Conservation (phyloP, 2,113 vertebrate species). For the Alethe castanea region DNA sequence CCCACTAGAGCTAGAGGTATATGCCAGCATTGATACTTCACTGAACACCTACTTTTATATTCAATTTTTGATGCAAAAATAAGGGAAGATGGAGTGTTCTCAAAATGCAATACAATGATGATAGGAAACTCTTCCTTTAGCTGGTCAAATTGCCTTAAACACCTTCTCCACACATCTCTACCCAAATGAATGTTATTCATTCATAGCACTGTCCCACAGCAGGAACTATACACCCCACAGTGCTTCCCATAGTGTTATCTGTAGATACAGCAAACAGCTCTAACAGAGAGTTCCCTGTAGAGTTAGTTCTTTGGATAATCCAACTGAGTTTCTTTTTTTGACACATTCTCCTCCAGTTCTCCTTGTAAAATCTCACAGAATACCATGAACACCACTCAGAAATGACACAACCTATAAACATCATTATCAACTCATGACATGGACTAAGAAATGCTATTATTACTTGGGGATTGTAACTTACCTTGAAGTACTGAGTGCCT, state of each 20-base stretch:
- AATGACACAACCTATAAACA: neutral
- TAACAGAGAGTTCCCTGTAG: neutral
- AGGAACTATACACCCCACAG: neutral
- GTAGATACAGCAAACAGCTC: neutral
- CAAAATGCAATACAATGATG: neutral
- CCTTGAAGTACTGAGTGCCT: conserved; percentile 96
- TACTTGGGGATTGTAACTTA: conserved; percentile 32
- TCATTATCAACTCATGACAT: neutral
- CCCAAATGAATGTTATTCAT: neutral
- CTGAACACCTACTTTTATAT: neutral
- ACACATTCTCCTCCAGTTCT: neutral
- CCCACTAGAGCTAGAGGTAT: neutral
- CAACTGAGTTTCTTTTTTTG: neutral
- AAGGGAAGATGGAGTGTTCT: neutral
- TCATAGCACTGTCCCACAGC: neutral
- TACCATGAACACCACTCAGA: neutral
- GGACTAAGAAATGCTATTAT: neutral
- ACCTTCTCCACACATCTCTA: neutral
- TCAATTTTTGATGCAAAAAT: neutral
- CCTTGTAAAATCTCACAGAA: neutral
- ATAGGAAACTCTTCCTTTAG: neutral
- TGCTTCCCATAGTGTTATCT: neutral
- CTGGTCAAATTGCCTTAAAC: neutral
- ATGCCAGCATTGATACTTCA: neutral
- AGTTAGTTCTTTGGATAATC: neutral